Conservation (phyloP, 2,888 invertebrate species). For the Xanthia icteritia region DNA sequence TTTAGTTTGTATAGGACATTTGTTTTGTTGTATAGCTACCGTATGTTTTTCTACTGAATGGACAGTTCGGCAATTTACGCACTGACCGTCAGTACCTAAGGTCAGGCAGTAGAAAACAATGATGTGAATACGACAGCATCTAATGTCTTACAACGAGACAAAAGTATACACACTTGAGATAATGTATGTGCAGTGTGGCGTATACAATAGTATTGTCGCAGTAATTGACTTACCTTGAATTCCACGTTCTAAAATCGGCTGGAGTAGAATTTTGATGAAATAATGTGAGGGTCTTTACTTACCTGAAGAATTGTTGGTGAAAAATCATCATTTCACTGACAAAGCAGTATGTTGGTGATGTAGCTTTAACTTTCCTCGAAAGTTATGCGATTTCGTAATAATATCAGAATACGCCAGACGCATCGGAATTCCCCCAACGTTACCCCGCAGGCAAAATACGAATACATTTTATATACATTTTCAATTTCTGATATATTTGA, state of each 20-base stretch:
- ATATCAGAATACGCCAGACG: conserved; percentile 44
- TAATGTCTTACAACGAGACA: conserved; percentile 25
- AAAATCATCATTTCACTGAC: conserved; percentile 14
- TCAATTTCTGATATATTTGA: conserved; percentile 16
- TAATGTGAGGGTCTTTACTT: conserved; percentile 12
- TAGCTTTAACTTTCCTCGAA: conserved; percentile 32
- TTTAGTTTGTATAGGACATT: conserved; percentile 64
- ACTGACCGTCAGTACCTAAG: conserved; percentile 43
- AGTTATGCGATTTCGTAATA: conserved; percentile 45
- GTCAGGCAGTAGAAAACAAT: conserved; percentile 49
- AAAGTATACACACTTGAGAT: conserved; percentile 42
- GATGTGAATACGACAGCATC: conserved; percentile 40
- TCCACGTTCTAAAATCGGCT: background rate
- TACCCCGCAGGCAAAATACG: conserved; percentile 47
- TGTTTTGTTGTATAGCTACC: conserved; percentile 48
- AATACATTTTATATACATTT: conserved; percentile 41
- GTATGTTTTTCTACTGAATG: conserved; percentile 52
- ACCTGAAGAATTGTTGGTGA: background rate
- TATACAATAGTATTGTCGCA: conserved; percentile 20
- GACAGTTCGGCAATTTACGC: conserved; percentile 51
- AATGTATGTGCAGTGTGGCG: conserved; percentile 18
- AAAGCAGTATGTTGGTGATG: background rate
- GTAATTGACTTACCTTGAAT: conserved; percentile 36
- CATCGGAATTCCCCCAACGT: conserved; percentile 53
- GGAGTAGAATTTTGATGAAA: conserved; percentile 9